These are phyloP conservation scores for Lordiphosa collinella DNA, from an alignment of 1,140 invertebrate genomes.

Conservation along the genomic window DNA sequence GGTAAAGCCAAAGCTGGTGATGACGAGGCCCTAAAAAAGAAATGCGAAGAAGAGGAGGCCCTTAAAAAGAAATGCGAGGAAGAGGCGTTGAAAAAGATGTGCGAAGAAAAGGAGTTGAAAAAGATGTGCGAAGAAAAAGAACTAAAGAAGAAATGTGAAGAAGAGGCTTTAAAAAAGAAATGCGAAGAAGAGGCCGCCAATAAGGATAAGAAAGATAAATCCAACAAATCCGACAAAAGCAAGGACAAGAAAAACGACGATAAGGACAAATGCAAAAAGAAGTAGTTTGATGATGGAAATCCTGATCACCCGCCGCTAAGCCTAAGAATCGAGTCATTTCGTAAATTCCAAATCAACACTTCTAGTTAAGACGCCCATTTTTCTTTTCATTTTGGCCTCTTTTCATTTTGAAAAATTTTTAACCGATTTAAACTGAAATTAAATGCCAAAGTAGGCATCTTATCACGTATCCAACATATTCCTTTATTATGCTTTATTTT, in stretches of 20 bases:
- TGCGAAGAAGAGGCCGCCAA: background rate
- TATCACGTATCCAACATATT: background rate
- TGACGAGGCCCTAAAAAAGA: background rate
- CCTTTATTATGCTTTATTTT: constrained; percentile 27
- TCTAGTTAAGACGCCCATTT: no score
- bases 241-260: background rate
- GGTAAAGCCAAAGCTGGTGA: background rate
- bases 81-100: constrained; percentile 1
- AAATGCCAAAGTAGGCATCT: background rate
- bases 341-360: background rate
- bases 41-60: background rate
- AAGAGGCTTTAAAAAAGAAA: background rate
- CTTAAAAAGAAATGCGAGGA: background rate
- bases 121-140: background rate
- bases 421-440: constrained; percentile 14
- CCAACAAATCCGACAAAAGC: background rate
- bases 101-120: constrained; percentile 4
- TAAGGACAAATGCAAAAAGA: constrained; percentile 4
- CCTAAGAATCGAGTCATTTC: constrained; percentile 11
- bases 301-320: background rate
- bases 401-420: background rate
- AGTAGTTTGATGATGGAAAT: no score
- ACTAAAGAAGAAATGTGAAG: constrained; percentile 1
- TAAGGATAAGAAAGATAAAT: background rate
- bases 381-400: no score